Base-by-base conservation (phyloP, 2,888 invertebrate genomes). In the Sylvicola cinctus region DNA sequence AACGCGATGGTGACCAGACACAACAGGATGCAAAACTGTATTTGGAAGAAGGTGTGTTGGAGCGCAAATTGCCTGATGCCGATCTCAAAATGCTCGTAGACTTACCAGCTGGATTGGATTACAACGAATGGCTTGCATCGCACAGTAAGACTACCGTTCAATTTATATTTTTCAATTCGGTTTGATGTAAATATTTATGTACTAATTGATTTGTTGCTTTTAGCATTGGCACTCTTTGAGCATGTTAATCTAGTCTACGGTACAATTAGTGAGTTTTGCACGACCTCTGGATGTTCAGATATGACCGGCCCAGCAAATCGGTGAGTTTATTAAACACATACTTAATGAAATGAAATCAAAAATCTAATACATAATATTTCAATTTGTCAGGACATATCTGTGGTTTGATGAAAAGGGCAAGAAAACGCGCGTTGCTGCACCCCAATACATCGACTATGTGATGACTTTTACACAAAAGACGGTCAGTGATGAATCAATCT, bases 401-500 rank as follows among this genome's bases (percentile, higher is more conserved):
- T 96, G 95, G 95, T 81, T 87, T 65, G 95, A 96, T 65, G 95
- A 95, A 61, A 91, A 91, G 65, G 93, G 95, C 48, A 95, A 95
- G 68, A 95, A 95, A 67, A 80, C 80, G 45, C 83, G 90, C 61
- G 83, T 93, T 51, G 84, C 93, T 45, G 93, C 95, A 48, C 91
- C 93, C 49, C 93, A 95, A 64, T 96, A 95, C 64, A 84, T 95
- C 61, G 95, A 96, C 67, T 91, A 90, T 66, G 93, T 93, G 55
- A 95, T 95, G 88, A 90, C 93, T 43, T 90, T 81, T 67, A 88
- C 87, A 49, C 91, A 95, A 64, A 88, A 88, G 66, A 90, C 87
- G 46, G 80, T 95, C 64, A 84, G 83, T 61, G 93, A 95, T 62
- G 95, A 95, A 68, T 73, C 75, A 53, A 74, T 91, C 57, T 96